Evolutionary conservation across 2,888 invertebrate genomes (phyloP).

Genomic region (Leptinotarsa haldemani): DNA sequence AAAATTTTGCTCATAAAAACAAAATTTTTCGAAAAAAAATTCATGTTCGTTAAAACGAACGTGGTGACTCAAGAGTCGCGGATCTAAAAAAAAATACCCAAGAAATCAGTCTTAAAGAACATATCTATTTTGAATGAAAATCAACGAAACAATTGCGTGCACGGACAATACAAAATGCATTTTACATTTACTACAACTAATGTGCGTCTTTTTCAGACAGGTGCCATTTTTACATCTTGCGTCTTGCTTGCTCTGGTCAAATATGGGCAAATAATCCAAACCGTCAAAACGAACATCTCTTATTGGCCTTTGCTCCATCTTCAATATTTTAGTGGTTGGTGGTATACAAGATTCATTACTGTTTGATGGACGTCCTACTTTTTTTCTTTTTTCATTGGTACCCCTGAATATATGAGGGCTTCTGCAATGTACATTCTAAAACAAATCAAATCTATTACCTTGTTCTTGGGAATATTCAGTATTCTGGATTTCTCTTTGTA

Average conservation of each 20-base stretch:
- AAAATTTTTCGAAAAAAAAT: neutral
- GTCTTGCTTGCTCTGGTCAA: conserved; percentile 4
- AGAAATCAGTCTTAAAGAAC: neutral
- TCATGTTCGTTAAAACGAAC: no score
- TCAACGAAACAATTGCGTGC: neutral
- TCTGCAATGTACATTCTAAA: conserved; percentile 6
- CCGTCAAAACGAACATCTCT: conserved; percentile 6
- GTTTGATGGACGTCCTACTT: conserved; percentile 2
- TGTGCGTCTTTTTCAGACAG: conserved; percentile 1
- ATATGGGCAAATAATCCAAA: conserved; percentile 13
- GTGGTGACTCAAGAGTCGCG: no score
- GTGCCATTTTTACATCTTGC: neutral
- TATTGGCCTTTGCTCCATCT: neutral
- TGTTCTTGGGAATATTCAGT: neutral
- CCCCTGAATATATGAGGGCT: no score
- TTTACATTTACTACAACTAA: conserved; percentile 1
- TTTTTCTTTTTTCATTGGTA: neutral
- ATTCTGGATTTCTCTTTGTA: conserved; percentile 26
- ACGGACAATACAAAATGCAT: neutral
- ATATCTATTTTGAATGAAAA: neutral
- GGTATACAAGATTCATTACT: neutral
- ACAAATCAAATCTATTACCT: conserved; percentile 17
- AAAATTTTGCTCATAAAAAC: neutral
- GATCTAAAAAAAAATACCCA: neutral
- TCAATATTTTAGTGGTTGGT: conserved; percentile 8